These are phyloP conservation scores for Nasonia longicornis DNA, from an alignment of 1,140 invertebrate genomes.

Conservation along the genomic window DNA sequence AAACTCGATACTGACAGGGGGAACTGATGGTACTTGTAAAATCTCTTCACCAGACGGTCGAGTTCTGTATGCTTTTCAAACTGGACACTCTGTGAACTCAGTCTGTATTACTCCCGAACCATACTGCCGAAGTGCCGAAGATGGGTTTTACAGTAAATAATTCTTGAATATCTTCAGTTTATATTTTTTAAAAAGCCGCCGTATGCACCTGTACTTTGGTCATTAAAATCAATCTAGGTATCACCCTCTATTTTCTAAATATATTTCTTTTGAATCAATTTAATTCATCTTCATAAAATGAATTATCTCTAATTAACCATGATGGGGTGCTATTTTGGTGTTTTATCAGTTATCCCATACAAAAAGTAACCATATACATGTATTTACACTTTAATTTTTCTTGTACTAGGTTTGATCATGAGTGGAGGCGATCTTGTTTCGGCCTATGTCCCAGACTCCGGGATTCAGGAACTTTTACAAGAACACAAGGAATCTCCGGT, in stretches of 20 bases:
- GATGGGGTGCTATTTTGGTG: no score
- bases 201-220: not conserved
- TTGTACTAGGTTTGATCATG: conserved; percentile 65
- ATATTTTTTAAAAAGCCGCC: conserved; percentile 2
- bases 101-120: conserved; percentile 69
- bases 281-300: no score
- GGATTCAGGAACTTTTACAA: conserved; percentile 66
- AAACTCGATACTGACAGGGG: conserved; percentile 64
- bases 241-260: not conserved
- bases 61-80: conserved; percentile 65
- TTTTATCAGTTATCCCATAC: no score
- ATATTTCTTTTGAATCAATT: no score
- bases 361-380: no score
- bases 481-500: conserved; percentile 66
- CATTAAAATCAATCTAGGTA: no score
- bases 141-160: conserved; percentile 68
- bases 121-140: conserved; percentile 61
- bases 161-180: conserved; percentile 9
- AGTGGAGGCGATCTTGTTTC: conserved; percentile 69
- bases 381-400: not conserved
- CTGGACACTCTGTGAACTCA: conserved; percentile 67
- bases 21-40: conserved; percentile 68
- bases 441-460: conserved; percentile 68
- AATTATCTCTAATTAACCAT: no score
- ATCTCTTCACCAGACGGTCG: conserved; percentile 67